phyloP scores from a whole-genome alignment of 2,113 vertebrate genomes.

The Solea senegalensis region DNA sequence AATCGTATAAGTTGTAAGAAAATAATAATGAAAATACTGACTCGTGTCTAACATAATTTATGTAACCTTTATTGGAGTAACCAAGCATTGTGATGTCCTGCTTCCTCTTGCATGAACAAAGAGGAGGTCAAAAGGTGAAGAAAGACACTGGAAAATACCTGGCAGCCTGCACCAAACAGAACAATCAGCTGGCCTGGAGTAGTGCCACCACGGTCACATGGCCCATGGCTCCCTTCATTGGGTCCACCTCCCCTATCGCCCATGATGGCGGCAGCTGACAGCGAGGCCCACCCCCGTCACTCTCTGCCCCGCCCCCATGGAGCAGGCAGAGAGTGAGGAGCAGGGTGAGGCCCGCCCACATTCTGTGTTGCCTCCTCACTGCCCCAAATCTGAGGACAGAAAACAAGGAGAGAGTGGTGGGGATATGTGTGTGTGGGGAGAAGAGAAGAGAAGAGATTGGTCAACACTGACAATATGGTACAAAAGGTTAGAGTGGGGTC shows the following conservation, averaged over 20 bases:
- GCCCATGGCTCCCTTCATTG: constrained; percentile 85
- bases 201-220: constrained; percentile 90
- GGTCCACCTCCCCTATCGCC: constrained; percentile 83
- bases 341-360: constrained; percentile 88
- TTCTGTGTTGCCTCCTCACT: constrained; percentile 68
- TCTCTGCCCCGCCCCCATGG: constrained; percentile 85
- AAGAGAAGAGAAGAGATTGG: constrained; percentile 1
- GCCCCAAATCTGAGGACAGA: constrained; percentile 31
- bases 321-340: constrained; percentile 91
- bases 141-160: constrained; percentile 73
- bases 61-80: background rate
- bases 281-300: constrained; percentile 74
- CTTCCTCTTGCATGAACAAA: background rate
- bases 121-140: background rate
- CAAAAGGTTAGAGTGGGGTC: constrained; percentile 34
- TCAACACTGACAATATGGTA: constrained; percentile 12
- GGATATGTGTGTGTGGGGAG: background rate
- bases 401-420: background rate
- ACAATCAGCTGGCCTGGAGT: constrained; percentile 92
- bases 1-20: no score
- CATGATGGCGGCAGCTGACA: constrained; percentile 86
- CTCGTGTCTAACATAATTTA: no score
- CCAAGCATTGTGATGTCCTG: background rate
- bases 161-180: constrained; percentile 92
- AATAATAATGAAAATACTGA: background rate